phyloP scores from a whole-genome alignment of 2,113 vertebrate species.

The Ictalurus furcatus region DNA sequence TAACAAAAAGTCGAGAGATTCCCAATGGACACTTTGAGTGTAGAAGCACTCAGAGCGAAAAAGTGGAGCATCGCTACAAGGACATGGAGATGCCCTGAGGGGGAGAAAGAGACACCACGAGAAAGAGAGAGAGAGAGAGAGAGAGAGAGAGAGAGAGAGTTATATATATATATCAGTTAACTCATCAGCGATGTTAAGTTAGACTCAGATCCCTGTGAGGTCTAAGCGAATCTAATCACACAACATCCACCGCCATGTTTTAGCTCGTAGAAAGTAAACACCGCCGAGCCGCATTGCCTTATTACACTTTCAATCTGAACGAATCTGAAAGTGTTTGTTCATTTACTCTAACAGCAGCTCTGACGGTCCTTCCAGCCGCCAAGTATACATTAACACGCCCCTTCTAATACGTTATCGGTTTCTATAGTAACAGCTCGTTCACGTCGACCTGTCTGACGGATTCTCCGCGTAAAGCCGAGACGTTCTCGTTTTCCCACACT shows the following conservation, averaged over 20 bases:
- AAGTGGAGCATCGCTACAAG: conserved; percentile 58
- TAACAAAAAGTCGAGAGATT: conserved; percentile 63
- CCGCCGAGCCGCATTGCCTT: background rate
- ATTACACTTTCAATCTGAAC: background rate
- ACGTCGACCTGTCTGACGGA: background rate
- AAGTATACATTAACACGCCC: background rate
- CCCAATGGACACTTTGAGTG: conserved; percentile 60
- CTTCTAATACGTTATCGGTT: background rate
- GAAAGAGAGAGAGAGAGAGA: background rate
- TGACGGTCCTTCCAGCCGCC: background rate
- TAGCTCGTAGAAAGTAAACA: background rate
- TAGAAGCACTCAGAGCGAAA: conserved; percentile 59
- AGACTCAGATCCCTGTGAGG: conserved; percentile 1
- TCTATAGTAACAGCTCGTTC: background rate
- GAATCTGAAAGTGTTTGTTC: background rate
- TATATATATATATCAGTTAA: background rate
- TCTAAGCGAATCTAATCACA: conserved; percentile 16
- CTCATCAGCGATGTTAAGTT: conserved; percentile 15
- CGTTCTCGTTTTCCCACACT: background rate
- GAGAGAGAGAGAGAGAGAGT: conserved; percentile 7
- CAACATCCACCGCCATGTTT: background rate
- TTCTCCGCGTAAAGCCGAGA: background rate
- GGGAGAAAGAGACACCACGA: conserved; percentile 5
- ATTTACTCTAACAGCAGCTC: background rate
- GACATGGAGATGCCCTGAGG: conserved; percentile 49